phyloP scores from a whole-genome alignment of 2,797 vertebrate genomes.

The Podargus strigoides region DNA sequence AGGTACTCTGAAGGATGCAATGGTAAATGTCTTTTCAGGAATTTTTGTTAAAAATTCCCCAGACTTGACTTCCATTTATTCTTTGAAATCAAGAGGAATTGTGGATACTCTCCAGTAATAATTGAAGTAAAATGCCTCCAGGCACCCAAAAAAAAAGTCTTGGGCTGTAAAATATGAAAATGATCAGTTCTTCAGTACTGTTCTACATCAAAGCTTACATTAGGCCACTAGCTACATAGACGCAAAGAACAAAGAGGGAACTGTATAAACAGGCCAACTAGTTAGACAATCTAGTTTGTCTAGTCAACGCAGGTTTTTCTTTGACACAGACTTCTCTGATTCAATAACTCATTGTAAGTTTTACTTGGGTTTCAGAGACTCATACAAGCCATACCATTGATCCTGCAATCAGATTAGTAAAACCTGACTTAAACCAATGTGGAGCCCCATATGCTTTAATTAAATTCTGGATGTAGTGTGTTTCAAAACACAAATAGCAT shows the following conservation, averaged over 20 bases:
- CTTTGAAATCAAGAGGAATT: neutral
- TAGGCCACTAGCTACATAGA: neutral
- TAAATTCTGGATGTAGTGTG: neutral
- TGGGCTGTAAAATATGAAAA: neutral
- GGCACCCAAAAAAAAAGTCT: neutral
- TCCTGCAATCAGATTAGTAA: neutral
- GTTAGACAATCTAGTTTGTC: neutral
- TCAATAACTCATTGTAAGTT: neutral
- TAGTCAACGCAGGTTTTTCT: neutral
- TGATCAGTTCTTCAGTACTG: neutral
- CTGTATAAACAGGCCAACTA: neutral
- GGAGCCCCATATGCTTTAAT: neutral
- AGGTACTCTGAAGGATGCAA: neutral
- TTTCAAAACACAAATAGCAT: neutral
- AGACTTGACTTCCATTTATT: neutral
- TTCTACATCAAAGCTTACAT: neutral
- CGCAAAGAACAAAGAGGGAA: neutral
- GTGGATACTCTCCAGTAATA: accelerated
- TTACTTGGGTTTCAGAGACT: neutral
- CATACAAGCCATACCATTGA: neutral
- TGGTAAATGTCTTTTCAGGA: neutral
- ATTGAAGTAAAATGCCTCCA: neutral
- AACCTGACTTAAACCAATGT: neutral
- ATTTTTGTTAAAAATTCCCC: neutral
- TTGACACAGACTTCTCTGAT: neutral